Base-by-base conservation (phyloP, 2,113 vertebrate species). In the Seriola dumerili region DNA sequence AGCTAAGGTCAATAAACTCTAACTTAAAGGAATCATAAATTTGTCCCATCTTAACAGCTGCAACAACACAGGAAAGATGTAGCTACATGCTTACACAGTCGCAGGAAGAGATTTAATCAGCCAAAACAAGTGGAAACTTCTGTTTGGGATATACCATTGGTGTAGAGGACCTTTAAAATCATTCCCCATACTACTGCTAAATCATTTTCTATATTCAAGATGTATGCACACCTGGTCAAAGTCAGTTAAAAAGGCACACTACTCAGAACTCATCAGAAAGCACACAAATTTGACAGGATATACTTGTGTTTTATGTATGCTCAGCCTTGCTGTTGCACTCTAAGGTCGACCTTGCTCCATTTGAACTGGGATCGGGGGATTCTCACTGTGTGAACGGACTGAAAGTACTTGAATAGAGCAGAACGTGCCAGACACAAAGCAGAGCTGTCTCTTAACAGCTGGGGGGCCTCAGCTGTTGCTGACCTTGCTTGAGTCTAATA, bases 401-500 rank as follows among this genome's bases (percentile, higher is more conserved):
- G 59, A 85, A 81, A 86, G 71, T 71, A 82, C 72, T 84, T 80
- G 61, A 77, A 74, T 50, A 72, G 46, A 78, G 85, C 55, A 52
- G 17, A 85, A 61, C 0, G 38, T 66, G 52, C 77, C 83, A 72
- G 76, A 76, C 76, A 69, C 44, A 70, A 59, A 81, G 67, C 58
- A 89, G 78, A 85, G 77, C 80, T 65, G 62, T 87, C 57, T 92
- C 57, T 62, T 62, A 75, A 77, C 50, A 89, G 76, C 86, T 81
- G 34, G 66, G 61, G 75, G 75, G 57, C 3, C 63, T 85, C 82
- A 90, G 85, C 84, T 75, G 72, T 81, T 85, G 62, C 64, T 90
- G 90, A 92, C 87, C 88, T 93, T 89, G 84, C 85, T 87, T 74
- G 70, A 69, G 50, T 87, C 64, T 69, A 74, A 85, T 38, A 67